A percentile compares a stretch with the other conserved stretches of the same genome.
These are phyloP conservation scores for Platycnemis pennipes DNA, from an alignment of 2,888 invertebrate species.

Conservation along the genomic window DNA sequence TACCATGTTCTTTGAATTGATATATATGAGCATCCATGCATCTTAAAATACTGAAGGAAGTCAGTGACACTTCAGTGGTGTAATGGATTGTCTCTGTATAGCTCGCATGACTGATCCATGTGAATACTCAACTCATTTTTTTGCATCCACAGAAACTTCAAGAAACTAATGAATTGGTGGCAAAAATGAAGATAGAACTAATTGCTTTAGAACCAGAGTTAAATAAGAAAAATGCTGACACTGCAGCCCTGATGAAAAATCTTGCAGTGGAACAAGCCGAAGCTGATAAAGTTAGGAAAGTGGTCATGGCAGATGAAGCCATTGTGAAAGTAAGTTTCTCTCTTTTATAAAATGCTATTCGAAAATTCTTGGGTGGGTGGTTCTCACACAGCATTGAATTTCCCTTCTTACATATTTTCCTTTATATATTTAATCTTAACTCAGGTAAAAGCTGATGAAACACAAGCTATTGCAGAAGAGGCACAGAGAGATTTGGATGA, in stretches of 20 bases:
- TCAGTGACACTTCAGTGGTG: background rate
- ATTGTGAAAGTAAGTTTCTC: conserved; percentile 84
- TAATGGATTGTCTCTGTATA: background rate
- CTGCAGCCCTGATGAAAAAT: conserved; percentile 87
- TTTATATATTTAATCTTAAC: background rate
- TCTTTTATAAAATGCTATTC: conserved; percentile 37
- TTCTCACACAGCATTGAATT: background rate
- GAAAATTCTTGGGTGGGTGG: background rate
- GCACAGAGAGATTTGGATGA: conserved; percentile 91
- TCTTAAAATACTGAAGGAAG: no score
- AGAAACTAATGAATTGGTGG: conserved; percentile 90
- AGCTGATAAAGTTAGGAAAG: conserved; percentile 89
- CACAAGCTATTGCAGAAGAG: conserved; percentile 91
- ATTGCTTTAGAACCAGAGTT: conserved; percentile 90
- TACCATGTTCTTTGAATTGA: no score
- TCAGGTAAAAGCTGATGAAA: conserved; percentile 91
- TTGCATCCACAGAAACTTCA: conserved; percentile 84
- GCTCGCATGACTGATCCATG: background rate
- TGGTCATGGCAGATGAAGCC: conserved; percentile 91
- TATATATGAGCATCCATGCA: no score
- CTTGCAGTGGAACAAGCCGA: conserved; percentile 90
- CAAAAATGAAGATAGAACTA: conserved; percentile 91
- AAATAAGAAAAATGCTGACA: conserved; percentile 88
- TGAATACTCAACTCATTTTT: background rate
- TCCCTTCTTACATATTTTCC: background rate